A percentile compares a stretch with the other conserved stretches of the same genome.
These are phyloP conservation scores for Strongylocentrotus purpuratus DNA, from an alignment of 35 echinoderm and acorn worm species.

Conservation along the genomic window DNA sequence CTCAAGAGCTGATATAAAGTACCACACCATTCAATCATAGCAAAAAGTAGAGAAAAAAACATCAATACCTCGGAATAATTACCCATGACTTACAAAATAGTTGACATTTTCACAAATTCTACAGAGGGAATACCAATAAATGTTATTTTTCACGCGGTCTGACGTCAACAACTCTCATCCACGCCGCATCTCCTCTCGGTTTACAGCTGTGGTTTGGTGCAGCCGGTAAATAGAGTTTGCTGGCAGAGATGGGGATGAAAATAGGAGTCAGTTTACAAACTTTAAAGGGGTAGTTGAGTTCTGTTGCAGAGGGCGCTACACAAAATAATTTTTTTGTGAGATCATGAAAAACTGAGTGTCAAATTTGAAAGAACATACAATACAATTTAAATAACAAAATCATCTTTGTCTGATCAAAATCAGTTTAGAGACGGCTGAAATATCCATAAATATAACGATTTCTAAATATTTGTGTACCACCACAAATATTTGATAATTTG, in stretches of 20 bases:
- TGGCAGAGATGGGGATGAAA: not conserved
- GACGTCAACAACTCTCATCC: not conserved
- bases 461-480: no score
- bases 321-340: no score
- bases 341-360: no score
- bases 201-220: not conserved
- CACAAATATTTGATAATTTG: no score
- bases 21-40: no score
- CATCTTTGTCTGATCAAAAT: no score
- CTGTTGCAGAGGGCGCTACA: no score
- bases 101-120: not conserved
- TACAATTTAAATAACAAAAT: no score
- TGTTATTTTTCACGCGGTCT: slow-evolving; percentile 2
- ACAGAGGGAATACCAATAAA: not conserved
- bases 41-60: not conserved
- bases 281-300: not conserved
- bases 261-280: not conserved
- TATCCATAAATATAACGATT: no score
- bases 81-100: not conserved
- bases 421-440: no score
- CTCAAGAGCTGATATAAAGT: not conserved
- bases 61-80: not conserved
- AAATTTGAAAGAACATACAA: no score
- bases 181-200: not conserved
- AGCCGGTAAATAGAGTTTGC: not conserved